Conservation (phyloP, 1,140 invertebrate species). For the Procambarus clarkii region DNA sequence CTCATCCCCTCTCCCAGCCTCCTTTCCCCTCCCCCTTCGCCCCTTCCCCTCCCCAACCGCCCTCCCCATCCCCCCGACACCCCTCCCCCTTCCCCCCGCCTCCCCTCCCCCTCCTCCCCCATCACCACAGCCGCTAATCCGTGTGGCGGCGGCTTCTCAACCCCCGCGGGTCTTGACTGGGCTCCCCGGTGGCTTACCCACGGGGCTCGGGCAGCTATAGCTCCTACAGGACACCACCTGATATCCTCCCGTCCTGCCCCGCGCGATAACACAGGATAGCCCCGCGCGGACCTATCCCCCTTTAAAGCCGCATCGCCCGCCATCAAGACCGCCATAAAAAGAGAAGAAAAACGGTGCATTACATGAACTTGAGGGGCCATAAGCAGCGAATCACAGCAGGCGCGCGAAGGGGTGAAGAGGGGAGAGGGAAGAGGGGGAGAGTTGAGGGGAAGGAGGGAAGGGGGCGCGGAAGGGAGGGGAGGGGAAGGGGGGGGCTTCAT, state of each 20-base stretch:
- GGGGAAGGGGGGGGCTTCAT: conserved; percentile 5
- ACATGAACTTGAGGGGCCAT: conserved; percentile 33
- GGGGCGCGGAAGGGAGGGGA: neutral
- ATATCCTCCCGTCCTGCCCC: no score
- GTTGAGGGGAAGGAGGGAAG: no score
- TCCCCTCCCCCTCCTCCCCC: no score
- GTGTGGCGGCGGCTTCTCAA: neutral
- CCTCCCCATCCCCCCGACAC: neutral
- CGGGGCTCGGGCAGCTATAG: neutral
- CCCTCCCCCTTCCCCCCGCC: no score
- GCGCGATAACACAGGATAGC: no score
- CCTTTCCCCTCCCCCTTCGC: no score
- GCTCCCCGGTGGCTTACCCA: neutral
- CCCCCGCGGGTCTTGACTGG: neutral
- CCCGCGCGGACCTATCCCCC: no score
- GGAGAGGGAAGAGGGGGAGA: neutral
- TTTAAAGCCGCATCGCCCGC: neutral
- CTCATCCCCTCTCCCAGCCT: no score
- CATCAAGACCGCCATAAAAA: neutral
- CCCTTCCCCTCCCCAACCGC: no score
- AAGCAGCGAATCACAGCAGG: conserved; percentile 38
- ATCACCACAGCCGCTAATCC: neutral
- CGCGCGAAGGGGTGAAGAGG: neutral
- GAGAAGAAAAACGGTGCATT: conserved; percentile 22
- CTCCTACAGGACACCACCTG: neutral